These are phyloP conservation scores for Drosophila obscura DNA, from an alignment of 1,140 invertebrate species.

Conservation along the genomic window DNA sequence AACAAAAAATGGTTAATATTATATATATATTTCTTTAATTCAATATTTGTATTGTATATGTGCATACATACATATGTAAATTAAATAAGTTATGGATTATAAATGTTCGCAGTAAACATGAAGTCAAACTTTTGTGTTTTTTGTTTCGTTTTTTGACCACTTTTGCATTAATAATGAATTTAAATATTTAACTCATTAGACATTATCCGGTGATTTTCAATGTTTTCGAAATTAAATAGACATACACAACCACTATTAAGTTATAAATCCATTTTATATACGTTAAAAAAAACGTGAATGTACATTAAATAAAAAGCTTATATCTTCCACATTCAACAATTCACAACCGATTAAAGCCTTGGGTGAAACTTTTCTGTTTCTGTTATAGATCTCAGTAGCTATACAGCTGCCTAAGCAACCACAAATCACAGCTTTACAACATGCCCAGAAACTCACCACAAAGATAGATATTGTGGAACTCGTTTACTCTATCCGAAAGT, in stretches of 20 bases:
- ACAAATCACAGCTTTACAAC: conserved; percentile 59
- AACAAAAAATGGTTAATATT: neutral
- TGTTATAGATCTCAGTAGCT: conserved; percentile 56
- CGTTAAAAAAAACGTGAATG: neutral
- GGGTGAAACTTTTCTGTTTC: conserved; percentile 62
- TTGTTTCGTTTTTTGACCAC: neutral
- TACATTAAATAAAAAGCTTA: neutral
- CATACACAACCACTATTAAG: conserved; percentile 3
- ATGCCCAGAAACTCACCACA: conserved; percentile 59
- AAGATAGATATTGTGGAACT: conserved; percentile 61
- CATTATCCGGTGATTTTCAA: neutral
- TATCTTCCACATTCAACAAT: conserved; percentile 25
- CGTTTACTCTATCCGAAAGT: conserved; percentile 66
- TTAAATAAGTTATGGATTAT: neutral
- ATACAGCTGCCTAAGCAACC: conserved; percentile 54
- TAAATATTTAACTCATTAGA: neutral
- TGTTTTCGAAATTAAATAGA: neutral
- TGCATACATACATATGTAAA: neutral
- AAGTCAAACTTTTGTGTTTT: neutral
- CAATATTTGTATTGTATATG: neutral
- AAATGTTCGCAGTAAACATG: neutral
- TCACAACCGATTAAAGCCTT: conserved; percentile 58
- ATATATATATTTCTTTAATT: neutral
- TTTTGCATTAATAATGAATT: neutral
- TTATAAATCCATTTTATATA: conserved; percentile 1